phyloP scores from a whole-genome alignment of 2,113 vertebrate genomes.

The Poeciliopsis occidentalis region DNA sequence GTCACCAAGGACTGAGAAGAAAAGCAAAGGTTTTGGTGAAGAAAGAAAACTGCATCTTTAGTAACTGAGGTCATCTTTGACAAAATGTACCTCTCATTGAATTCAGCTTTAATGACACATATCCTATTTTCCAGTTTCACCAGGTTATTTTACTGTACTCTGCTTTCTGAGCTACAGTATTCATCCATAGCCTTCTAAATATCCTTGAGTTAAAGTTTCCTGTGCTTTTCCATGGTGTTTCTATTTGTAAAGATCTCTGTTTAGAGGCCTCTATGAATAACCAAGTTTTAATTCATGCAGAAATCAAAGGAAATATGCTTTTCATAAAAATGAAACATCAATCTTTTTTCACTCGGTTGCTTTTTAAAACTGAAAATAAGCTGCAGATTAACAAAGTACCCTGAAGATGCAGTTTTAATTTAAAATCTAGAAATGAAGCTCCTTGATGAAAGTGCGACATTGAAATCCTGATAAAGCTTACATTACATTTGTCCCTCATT shows the following conservation, averaged over 20 bases:
- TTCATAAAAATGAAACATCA: background rate
- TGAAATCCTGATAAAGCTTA: background rate
- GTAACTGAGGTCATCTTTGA: no score
- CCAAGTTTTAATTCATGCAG: background rate
- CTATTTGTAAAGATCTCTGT: background rate
- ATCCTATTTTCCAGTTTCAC: background rate
- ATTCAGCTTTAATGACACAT: background rate
- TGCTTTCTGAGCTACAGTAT: background rate
- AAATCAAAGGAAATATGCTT: background rate
- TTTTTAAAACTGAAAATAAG: background rate
- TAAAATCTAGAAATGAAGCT: background rate
- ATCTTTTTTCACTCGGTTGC: background rate
- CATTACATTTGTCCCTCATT: background rate
- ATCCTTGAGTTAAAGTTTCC: background rate
- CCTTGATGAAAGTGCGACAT: background rate
- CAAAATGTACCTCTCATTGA: background rate
- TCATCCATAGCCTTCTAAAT: background rate
- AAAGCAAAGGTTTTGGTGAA: no score
- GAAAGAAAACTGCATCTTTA: no score
- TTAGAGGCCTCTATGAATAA: background rate
- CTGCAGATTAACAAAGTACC: background rate
- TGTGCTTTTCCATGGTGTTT: background rate
- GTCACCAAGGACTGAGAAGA: no score
- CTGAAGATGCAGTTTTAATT: background rate
- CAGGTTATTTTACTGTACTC: background rate